Conservation (phyloP, 2,797 vertebrate genomes). For the Cyclura pinguis region DNA sequence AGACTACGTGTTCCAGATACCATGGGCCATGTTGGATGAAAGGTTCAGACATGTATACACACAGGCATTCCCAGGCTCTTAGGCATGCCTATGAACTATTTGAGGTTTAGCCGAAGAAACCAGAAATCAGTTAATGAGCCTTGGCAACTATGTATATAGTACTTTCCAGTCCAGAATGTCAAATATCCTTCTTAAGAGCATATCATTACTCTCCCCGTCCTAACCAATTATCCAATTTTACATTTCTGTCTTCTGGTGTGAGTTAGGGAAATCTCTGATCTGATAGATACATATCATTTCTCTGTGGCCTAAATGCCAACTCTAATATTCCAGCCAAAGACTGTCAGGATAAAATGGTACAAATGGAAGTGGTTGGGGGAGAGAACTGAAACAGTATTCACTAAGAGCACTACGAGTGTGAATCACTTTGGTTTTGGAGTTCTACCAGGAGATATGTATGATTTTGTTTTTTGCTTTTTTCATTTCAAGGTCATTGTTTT, state of each 20-base stretch:
- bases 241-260: slow-evolving; percentile 5
- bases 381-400: not conserved
- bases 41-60: no score
- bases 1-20: not conserved
- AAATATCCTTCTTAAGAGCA: not conserved
- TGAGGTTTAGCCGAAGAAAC: not conserved
- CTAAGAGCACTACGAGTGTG: not conserved
- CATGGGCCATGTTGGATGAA: not conserved
- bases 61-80: no score
- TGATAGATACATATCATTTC: not conserved
- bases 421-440: not conserved
- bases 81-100: not conserved
- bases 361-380: not conserved
- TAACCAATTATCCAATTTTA: not conserved
- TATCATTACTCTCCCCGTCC: not conserved
- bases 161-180: not conserved
- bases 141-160: not conserved
- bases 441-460: not conserved
- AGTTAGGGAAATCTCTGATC: not conserved
- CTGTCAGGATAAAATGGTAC: not conserved
- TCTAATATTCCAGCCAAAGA: not conserved
- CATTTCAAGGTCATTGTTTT: not conserved
- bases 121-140: not conserved
- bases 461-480: not conserved
- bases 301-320: not conserved